Percentiles rank a stretch among this genome's conserved stretches.
phyloP scores from a whole-genome alignment of 2,888 invertebrate species.

The Dysmachus trigonus region DNA sequence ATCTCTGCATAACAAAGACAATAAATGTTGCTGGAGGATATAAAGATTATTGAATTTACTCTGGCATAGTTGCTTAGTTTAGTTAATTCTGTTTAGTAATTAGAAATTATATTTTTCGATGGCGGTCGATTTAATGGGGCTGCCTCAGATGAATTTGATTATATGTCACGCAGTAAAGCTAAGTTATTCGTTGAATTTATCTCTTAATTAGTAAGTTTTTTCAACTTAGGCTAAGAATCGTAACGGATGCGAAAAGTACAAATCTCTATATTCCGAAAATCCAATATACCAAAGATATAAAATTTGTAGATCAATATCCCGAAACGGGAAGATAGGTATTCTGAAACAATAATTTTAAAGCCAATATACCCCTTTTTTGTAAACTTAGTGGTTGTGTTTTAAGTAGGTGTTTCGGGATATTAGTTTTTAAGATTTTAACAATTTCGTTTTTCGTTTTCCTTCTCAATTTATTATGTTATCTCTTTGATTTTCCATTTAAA shows the following conservation, averaged over 20 bases:
- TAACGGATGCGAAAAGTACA: too few relatives aligned
- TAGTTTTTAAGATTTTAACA: too few relatives aligned
- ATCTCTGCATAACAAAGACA: background rate
- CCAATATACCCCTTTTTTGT: too few relatives aligned
- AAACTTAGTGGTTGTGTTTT: too few relatives aligned
- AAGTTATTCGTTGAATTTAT: background rate
- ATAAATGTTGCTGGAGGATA: background rate
- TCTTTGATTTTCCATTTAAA: too few relatives aligned
- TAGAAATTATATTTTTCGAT: background rate
- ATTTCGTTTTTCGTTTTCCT: background rate
- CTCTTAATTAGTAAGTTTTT: background rate
- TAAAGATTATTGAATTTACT: background rate
- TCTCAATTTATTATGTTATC: too few relatives aligned
- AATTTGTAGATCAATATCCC: too few relatives aligned
- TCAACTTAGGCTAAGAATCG: background rate
- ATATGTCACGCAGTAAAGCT: background rate
- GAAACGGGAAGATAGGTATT: too few relatives aligned
- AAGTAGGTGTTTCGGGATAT: too few relatives aligned
- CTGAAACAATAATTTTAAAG: too few relatives aligned
- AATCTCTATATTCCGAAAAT: too few relatives aligned
- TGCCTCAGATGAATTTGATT: background rate
- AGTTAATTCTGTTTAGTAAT: background rate
- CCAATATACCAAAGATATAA: too few relatives aligned
- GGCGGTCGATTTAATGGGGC: background rate
- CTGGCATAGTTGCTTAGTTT: background rate